Base-by-base conservation (phyloP, 2,797 vertebrate species). In the Enteromius unitaeniatus region DNA sequence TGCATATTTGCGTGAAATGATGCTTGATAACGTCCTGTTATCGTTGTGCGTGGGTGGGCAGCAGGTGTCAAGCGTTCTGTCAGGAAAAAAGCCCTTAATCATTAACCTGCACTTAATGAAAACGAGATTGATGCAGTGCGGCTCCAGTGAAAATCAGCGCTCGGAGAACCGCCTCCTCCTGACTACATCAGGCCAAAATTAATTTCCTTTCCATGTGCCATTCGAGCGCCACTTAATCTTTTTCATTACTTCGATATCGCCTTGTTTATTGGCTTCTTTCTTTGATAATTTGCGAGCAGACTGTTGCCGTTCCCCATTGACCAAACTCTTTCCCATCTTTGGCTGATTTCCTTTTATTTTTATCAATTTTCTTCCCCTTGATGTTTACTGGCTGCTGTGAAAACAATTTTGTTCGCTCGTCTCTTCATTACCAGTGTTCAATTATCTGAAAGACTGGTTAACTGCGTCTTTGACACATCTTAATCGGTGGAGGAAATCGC, bases 91-190 rank as follows among this genome's bases (percentile, higher is more conserved):
- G 51, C 37, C 51, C 75, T 79, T 88, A 85, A 88, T 86, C 68
- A 92, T 90, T 88, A 89, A 91, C 87, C 86, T 73, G 58, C 51
- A 77, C 79, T 88, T 87, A 87, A 92, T 91, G 88, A 88, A 87
- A 88, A 65, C 31, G 40, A 82, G 75, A 88, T 79, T 83, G 83
- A 86, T 82, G 81, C 62, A 23, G 53, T 68, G 65, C 49, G 13
- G 60, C 67, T 83, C 45, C 45, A 34, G 37, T 69, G 47, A 55
- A 64, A 86, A 69, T 31, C 47, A 58, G n/a, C 47, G 11, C 51
- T 62, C 23, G 40, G 31, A 60, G 51, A 26, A 53, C 51, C 31
- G 53, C 80, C 80, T 81, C 86, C 79, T 88, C 49, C 55, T 86
- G 90, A 91, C 92, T 89, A 88, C 85, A 49, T 73, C n/a, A 72